Percentiles rank a stretch among this genome's conserved stretches.
Evolutionary conservation across 2,113 vertebrate genomes (phyloP).

Genomic region (Piprites chloris): DNA sequence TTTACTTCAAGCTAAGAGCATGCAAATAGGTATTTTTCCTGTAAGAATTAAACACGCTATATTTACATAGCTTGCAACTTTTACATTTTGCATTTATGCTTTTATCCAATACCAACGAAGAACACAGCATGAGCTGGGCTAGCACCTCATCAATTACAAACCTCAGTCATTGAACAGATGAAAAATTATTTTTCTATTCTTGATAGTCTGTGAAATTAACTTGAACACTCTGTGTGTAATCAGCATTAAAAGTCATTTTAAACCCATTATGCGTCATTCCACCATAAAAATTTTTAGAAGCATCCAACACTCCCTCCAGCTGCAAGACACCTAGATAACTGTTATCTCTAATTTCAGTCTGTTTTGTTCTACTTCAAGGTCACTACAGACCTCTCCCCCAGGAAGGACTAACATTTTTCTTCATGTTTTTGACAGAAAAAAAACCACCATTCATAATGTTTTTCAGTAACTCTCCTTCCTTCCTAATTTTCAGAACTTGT

Average conservation of each 20-base stretch:
- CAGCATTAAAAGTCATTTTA: background rate
- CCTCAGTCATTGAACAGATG: background rate
- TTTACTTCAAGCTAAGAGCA: background rate
- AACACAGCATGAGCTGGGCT: background rate
- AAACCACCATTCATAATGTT: background rate
- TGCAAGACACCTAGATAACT: background rate
- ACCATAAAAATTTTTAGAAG: background rate
- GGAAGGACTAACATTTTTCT: background rate
- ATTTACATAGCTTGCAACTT: background rate
- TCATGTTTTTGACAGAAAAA: background rate
- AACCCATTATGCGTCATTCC: background rate
- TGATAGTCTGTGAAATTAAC: background rate
- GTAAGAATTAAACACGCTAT: background rate
- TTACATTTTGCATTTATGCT: background rate
- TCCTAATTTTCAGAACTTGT: background rate
- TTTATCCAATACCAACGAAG: background rate
- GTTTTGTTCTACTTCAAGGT: background rate
- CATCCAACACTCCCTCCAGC: background rate
- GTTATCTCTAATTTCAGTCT: background rate
- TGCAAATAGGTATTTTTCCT: background rate
- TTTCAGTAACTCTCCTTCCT: background rate
- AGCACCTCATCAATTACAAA: background rate
- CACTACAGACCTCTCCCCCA: background rate
- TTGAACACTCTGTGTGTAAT: background rate
- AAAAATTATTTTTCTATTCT: background rate